Base-by-base conservation (phyloP, 2,797 vertebrate genomes). In the Coranthus polyacanthus region DNA sequence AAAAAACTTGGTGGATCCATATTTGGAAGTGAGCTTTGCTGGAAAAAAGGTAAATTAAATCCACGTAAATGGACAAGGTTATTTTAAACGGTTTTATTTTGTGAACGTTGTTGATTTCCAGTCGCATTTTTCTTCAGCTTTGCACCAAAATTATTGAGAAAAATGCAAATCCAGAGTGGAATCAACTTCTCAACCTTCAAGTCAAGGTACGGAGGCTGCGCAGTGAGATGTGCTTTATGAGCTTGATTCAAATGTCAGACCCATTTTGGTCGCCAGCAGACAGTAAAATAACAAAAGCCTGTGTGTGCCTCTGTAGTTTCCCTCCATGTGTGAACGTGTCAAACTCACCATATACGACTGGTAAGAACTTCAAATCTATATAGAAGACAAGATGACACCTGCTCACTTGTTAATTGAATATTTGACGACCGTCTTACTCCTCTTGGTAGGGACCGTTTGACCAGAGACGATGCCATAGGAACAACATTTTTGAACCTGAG, bases 121-220 rank as follows among this genome's bases (percentile, higher is more conserved):
- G 49, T 62, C 2, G 15, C 53, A 15, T 29, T 59, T 49, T 58
- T 52, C 44, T 81, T 78, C 34, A 99, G 98, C 85, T 96, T 18
- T 93, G 93, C 81, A 99, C 97, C 77, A 96, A 94, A 88, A 93
- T 94, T 78, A 94, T 99, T 59, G 96, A 99, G 89, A 97, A 94
- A 93, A 98, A 98, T 84, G 97, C 97, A 7, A 99, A 99, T 75
- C 98, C 98, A 2, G 97, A 98, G 85, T 99, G 98, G 97, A 98
- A 99, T 87, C 96, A 99, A 87, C 68, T 95, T 13, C 75, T 99
- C 81, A 96, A 93, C 76, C 95, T 99, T 58, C 96, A 98, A 78
- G 94, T 97, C 81, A 99, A 99, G 96, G 98, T 99, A 90, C 44
- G 50, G 52, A 55, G 43, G 15, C 18, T 26, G 5, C 2, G 18